Conservation (phyloP, 2,888 invertebrate genomes). For the Torymus aiolomorphi region DNA sequence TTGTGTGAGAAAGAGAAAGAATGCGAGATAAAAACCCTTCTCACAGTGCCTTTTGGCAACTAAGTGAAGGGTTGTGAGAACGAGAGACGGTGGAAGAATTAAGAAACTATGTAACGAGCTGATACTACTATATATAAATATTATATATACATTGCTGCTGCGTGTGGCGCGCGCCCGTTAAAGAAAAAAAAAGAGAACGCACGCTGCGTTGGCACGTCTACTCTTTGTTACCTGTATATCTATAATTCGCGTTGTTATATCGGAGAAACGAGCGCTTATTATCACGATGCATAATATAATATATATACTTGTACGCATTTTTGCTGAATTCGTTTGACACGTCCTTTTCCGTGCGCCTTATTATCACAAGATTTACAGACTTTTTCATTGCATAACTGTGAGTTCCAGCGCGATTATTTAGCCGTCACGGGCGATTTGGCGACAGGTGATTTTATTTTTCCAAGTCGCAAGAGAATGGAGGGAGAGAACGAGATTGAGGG, state of each 20-base stretch:
- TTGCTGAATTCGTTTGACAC: too few relatives aligned
- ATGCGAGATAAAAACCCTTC: too few relatives aligned
- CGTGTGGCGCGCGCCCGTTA: conserved; percentile 4
- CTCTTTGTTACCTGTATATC: too few relatives aligned
- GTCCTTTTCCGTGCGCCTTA: too few relatives aligned
- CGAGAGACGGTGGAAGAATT: too few relatives aligned
- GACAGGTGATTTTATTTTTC: conserved; percentile 39
- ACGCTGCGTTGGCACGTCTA: neutral
- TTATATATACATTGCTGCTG: neutral
- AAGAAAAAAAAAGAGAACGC: conserved; percentile 4
- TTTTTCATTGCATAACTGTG: neutral
- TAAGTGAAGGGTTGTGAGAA: neutral
- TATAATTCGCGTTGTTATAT: too few relatives aligned
- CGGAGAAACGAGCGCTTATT: too few relatives aligned
- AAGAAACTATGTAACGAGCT: conserved; percentile 23
- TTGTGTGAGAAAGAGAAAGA: neutral
- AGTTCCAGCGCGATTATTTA: conserved; percentile 12
- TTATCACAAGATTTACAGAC: too few relatives aligned
- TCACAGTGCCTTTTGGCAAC: too few relatives aligned
- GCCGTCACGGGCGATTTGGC: neutral
- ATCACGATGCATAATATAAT: neutral
- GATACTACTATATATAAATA: conserved; percentile 18
- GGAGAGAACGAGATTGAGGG: too few relatives aligned
- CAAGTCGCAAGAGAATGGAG: conserved; percentile 18
- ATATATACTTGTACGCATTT: too few relatives aligned